Conservation (phyloP, 2,797 vertebrate genomes). For the Zalophus californianus region DNA sequence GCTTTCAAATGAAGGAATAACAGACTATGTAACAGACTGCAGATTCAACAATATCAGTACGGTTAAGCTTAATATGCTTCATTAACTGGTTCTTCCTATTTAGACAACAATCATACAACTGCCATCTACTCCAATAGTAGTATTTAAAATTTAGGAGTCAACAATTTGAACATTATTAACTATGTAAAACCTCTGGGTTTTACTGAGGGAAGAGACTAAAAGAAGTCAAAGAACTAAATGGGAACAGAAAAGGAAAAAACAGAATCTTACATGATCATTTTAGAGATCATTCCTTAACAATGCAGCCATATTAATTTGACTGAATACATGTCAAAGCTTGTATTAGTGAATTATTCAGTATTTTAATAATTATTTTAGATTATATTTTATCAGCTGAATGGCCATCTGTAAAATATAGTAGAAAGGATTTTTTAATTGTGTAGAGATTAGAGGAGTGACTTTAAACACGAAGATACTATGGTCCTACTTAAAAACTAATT, state of each 20-base stretch:
- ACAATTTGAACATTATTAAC: not conserved
- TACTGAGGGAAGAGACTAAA: not conserved
- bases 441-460: slow-evolving; percentile 15
- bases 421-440: not conserved
- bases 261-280: not conserved
- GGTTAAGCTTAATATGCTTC: not conserved
- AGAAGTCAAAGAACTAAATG: slow-evolving; percentile 30
- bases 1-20: not conserved
- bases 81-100: not conserved
- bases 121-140: not conserved
- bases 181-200: not conserved
- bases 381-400: slow-evolving; percentile 30
- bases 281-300: not conserved
- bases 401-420: not conserved
- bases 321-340: slow-evolving; percentile 46
- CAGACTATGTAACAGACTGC: not conserved
- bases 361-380: slow-evolving; percentile 39
- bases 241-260: not conserved
- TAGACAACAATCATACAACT: slow-evolving; percentile 30
- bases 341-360: not conserved
- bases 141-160: not conserved
- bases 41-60: not conserved
- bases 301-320: not conserved
- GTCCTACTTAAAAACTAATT: not conserved
- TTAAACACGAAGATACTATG: slow-evolving; percentile 43